Conservation (phyloP, 2,113 vertebrate species). For the Eonycteris spelaea region DNA sequence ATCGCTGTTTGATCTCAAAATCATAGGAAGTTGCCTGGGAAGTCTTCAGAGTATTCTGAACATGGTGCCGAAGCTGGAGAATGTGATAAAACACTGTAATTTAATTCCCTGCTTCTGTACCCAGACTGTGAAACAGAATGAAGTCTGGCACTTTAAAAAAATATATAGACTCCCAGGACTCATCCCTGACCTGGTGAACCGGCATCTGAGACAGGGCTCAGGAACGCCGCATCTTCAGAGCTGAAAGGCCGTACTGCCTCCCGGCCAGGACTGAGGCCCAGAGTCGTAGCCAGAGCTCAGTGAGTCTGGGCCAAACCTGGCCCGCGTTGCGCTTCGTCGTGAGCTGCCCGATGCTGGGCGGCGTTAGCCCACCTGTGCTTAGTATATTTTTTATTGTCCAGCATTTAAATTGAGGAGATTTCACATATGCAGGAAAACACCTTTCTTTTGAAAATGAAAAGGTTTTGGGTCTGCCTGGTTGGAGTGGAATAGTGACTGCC, state of each 20-base stretch:
- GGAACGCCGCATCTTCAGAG: not conserved
- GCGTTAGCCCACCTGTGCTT: too few relatives aligned
- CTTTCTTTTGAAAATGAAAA: not conserved
- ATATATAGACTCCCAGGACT: not conserved
- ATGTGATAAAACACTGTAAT: not conserved
- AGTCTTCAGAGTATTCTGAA: not conserved
- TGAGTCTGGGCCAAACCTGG: not conserved
- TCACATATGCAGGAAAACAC: not conserved
- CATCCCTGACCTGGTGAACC: not conserved
- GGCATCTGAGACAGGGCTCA: not conserved
- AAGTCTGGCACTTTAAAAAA: not conserved
- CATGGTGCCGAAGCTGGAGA: not conserved
- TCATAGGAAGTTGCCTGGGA: not conserved
- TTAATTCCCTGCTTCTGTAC: not conserved
- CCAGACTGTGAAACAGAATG: not conserved
- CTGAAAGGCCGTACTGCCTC: not conserved
- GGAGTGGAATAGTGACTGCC: not conserved
- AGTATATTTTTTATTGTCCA: not conserved
- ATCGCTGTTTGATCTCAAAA: not conserved
- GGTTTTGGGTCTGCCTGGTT: not conserved
- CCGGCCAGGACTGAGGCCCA: not conserved
- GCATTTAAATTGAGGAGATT: not conserved
- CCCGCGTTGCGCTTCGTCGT: not conserved
- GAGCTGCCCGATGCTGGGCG: not conserved
- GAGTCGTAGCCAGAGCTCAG: not conserved